Evolutionary conservation across 2,797 vertebrate species (phyloP).

Genomic region (Psittacula echo): DNA sequence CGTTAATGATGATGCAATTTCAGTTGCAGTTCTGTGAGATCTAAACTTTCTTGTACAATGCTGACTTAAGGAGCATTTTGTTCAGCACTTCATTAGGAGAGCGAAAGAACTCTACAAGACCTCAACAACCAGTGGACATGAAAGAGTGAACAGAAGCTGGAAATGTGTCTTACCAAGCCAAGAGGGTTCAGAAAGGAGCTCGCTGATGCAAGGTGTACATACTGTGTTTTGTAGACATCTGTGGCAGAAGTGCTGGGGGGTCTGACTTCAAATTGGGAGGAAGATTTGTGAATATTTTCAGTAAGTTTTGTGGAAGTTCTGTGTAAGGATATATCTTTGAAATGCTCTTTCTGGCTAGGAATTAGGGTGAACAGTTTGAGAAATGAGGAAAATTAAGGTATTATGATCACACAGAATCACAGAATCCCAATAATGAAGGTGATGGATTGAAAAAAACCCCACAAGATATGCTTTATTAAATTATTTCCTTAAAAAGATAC

Average conservation of each 20-base stretch:
- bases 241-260: not conserved
- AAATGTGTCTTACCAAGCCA: not conserved
- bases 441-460: not conserved
- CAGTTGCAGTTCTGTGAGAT: not conserved
- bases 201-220: rapidly evolving
- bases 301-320: not conserved
- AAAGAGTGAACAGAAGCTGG: not conserved
- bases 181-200: not conserved
- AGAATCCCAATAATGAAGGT: not conserved
- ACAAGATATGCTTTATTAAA: not conserved
- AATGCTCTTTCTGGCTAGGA: not conserved
- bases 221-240: not conserved
- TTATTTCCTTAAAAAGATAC: not conserved
- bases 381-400: not conserved
- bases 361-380: not conserved
- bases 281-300: not conserved
- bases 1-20: constrained; percentile 6
- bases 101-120: not conserved
- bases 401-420: not conserved
- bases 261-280: not conserved
- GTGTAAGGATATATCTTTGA: not conserved
- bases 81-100: not conserved
- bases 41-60: not conserved
- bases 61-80: not conserved
- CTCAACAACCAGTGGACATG: not conserved